Percentiles rank a stretch among this genome's conserved stretches.
phyloP scores from a whole-genome alignment of 2,888 invertebrate genomes.

The Synanthedon vespiformis region DNA sequence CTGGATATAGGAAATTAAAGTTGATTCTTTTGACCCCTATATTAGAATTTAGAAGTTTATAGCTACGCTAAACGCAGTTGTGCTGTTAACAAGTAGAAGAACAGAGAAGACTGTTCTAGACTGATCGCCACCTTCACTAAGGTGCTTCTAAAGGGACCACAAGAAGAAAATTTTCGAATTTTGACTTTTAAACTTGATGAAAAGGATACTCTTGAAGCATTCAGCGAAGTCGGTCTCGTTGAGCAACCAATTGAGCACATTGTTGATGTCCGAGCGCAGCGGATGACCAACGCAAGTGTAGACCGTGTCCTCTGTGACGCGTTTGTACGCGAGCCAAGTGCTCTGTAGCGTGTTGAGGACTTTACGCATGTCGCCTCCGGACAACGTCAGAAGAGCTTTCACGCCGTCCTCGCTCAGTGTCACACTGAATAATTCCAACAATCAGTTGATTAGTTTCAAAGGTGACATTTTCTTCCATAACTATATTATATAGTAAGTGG shows the following conservation, averaged over 20 bases:
- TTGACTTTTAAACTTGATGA: neutral
- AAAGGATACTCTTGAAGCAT: slow-evolving; percentile 85
- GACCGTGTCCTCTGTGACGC: slow-evolving; percentile 88
- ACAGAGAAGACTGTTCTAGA: no score
- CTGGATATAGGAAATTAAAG: slow-evolving; percentile 8
- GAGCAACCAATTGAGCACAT: slow-evolving; percentile 87
- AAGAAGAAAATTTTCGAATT: no score
- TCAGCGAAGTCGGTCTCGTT: slow-evolving; percentile 81
- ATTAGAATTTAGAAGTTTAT: no score
- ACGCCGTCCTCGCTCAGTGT: slow-evolving; percentile 88
- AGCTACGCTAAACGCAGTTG: no score
- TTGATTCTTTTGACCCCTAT: neutral
- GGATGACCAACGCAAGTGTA: slow-evolving; percentile 99
- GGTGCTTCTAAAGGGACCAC: no score
- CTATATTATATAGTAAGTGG: no score
- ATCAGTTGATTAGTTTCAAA: no score
- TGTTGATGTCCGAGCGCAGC: slow-evolving; percentile 86
- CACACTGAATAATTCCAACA: slow-evolving; percentile 66
- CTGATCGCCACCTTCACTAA: no score
- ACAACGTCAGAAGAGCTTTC: slow-evolving; percentile 87
- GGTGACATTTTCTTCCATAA: no score
- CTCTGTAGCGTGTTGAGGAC: slow-evolving; percentile 97
- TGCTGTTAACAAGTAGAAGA: no score
- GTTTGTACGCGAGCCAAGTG: slow-evolving; percentile 91
- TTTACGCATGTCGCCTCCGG: slow-evolving; percentile 98